Evolutionary conservation across 2,113 vertebrate genomes (phyloP).

Genomic region (Nothocercus nigrocapillus): DNA sequence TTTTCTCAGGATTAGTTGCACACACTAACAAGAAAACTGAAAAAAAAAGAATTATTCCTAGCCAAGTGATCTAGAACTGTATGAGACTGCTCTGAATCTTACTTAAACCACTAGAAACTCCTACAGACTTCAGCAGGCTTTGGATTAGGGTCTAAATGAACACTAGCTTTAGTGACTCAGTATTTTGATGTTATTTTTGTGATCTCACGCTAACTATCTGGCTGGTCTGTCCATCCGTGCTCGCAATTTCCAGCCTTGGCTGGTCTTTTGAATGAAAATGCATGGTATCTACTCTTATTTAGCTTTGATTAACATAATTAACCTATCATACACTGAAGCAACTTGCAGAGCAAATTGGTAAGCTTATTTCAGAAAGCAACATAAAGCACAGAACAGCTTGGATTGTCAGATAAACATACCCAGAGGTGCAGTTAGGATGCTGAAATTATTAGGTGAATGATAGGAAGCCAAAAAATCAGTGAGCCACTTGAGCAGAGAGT

Average conservation of each 20-base stretch:
- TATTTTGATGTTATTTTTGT: not conserved
- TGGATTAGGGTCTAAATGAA: not conserved
- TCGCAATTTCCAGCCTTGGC: not conserved
- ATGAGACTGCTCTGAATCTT: not conserved
- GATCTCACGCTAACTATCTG: not conserved
- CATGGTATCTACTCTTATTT: not conserved
- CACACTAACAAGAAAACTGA: not conserved
- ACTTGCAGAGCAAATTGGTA: conserved; percentile 35
- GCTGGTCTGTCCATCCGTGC: not conserved
- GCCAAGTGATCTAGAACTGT: not conserved
- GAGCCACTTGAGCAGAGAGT: conserved; percentile 83
- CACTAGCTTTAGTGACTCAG: not conserved
- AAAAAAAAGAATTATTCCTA: not conserved
- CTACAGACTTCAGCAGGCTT: not conserved
- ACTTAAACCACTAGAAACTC: not conserved
- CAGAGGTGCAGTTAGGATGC: conserved; percentile 78
- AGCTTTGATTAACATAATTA: conserved; percentile 39
- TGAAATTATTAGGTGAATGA: conserved; percentile 80
- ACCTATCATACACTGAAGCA: conserved; percentile 22
- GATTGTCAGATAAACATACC: conserved; percentile 68
- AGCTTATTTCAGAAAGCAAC: conserved; percentile 32
- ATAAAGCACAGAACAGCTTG: conserved; percentile 72
- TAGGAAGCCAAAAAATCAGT: conserved; percentile 77
- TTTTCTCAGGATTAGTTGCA: not conserved
- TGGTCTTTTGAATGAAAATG: not conserved